These are phyloP conservation scores for Pseudococcus longispinus DNA, from an alignment of 2,888 invertebrate species.

Conservation along the genomic window DNA sequence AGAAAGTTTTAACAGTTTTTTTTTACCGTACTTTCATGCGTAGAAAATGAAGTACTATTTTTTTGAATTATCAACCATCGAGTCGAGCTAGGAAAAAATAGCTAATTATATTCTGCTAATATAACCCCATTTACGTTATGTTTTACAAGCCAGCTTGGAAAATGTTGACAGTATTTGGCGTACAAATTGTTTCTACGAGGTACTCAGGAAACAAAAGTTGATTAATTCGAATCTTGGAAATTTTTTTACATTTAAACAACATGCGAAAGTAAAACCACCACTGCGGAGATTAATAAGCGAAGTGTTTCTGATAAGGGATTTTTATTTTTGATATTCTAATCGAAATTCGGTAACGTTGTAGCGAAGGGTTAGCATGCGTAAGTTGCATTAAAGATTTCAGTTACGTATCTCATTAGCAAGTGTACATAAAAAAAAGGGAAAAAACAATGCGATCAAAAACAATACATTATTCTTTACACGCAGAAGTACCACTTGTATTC, in stretches of 20 bases:
- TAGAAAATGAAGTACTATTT: neutral
- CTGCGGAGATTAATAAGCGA: neutral
- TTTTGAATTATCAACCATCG: neutral
- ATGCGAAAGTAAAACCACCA: neutral
- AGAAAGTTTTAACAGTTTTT: neutral
- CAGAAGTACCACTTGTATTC: constrained; percentile 42
- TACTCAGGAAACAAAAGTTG: neutral
- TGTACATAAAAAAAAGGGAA: constrained; percentile 15
- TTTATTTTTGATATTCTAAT: neutral
- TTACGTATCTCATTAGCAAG: constrained; percentile 40
- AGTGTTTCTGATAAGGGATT: neutral
- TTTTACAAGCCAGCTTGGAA: neutral
- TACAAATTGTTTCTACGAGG: neutral
- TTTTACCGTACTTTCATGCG: no score
- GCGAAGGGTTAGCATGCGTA: constrained; percentile 23
- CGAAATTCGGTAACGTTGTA: neutral
- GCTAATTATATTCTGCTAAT: neutral
- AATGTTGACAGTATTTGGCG: neutral
- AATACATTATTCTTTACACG: constrained; percentile 46
- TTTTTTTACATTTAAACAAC: neutral
- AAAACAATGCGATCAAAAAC: constrained; percentile 33
- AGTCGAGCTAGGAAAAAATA: neutral
- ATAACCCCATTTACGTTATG: constrained; percentile 2
- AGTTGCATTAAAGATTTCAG: constrained; percentile 42
- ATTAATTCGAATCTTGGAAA: neutral